A percentile compares a stretch with the other conserved stretches of the same genome.
Evolutionary conservation across 2,113 vertebrate genomes (phyloP).

Genomic region (Oncorhynchus keta): DNA sequence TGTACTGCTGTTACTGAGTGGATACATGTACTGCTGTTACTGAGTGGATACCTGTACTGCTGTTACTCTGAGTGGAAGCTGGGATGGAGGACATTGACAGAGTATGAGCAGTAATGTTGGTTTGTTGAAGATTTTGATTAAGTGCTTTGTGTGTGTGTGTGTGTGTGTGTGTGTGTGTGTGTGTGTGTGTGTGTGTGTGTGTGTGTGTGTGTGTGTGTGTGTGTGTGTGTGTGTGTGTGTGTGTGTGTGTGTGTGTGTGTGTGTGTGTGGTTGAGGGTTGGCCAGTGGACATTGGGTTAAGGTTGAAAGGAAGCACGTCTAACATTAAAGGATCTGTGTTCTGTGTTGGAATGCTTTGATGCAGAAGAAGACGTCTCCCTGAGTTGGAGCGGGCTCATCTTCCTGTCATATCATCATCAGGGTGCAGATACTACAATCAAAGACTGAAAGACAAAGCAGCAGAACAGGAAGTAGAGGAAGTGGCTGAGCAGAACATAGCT

Average conservation of each 20-base stretch:
- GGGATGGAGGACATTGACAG: too few species aligned
- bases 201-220: too few species aligned
- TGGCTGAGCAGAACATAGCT: conserved; percentile 31
- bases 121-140: conserved; percentile 10
- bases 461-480: conserved; percentile 45
- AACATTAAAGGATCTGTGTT: background rate
- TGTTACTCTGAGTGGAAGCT: too few species aligned
- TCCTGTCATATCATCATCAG: background rate
- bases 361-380: background rate
- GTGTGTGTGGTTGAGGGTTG: too few species aligned
- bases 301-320: too few species aligned
- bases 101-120: conserved; percentile 3
- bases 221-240: background rate
- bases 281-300: too few species aligned
- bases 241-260: background rate
- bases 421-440: background rate
- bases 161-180: background rate
- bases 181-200: background rate
- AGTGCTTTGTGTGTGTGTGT: background rate
- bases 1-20: too few species aligned
- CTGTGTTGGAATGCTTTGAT: background rate
- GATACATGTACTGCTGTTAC: too few species aligned
- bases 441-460: conserved; percentile 48
- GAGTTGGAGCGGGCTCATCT: background rate
- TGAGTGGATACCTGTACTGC: too few species aligned